Evolutionary conservation across 2,888 invertebrate species (phyloP).

Genomic region (Petrophora chlorosata): DNA sequence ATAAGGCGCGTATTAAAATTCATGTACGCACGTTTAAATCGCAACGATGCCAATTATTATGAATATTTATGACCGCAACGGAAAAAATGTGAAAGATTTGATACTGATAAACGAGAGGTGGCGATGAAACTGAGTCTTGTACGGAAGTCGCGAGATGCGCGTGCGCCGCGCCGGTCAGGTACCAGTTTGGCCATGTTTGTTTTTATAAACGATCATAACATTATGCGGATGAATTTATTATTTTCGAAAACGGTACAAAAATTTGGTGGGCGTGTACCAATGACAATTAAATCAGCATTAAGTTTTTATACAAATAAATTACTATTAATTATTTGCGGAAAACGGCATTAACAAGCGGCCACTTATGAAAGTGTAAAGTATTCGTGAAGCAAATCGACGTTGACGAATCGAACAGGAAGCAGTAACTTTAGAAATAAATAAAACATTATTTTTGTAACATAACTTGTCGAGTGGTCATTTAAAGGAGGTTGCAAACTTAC

Average conservation of each 20-base stretch:
- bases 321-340: constrained; percentile 5
- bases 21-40: constrained; percentile 57
- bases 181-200: constrained; percentile 49
- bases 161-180: constrained; percentile 27
- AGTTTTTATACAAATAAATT: constrained; percentile 3
- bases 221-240: constrained; percentile 21
- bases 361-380: constrained; percentile 24
- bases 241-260: constrained; percentile 18
- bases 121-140: constrained; percentile 46
- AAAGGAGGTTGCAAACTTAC: constrained; percentile 15
- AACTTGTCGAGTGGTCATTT: constrained; percentile 12
- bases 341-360: constrained; percentile 8
- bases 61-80: constrained; percentile 62
- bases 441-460: constrained; percentile 20
- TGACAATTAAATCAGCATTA: constrained; percentile 4
- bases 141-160: constrained; percentile 15
- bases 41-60: constrained; percentile 52
- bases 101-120: constrained; percentile 51
- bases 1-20: constrained; percentile 63
- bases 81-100: constrained; percentile 61
- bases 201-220: constrained; percentile 43
- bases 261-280: constrained; percentile 13
- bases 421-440: constrained; percentile 18
- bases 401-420: constrained; percentile 13
- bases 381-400: constrained; percentile 11